Evolutionary conservation across 2,888 invertebrate genomes (phyloP), one percentile per base, ranked within the genome.

Genomic region (Opisthograptis luteolata): DNA sequence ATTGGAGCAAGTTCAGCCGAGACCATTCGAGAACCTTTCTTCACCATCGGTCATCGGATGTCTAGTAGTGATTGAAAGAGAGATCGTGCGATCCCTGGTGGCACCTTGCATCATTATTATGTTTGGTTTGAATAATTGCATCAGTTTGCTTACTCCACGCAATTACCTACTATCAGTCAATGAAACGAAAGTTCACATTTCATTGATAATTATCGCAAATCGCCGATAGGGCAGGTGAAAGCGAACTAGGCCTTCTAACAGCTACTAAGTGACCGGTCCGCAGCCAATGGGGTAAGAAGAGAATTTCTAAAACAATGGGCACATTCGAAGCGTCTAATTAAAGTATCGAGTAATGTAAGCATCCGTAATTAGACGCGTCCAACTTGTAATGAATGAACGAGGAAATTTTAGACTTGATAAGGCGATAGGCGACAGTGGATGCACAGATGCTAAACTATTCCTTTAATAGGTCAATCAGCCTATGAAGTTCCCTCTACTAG

Each of bases 291-390:
- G 35, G 43, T 44, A 36, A 36, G 19, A 10, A 7, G 30, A 36
- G 39, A 44, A 31, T 43, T 43, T 49, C 42, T 25, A 49, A 30
- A 51, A 51, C 50, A 51, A 51, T 40, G 40, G 22, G 30, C 20
- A 9, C 40, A 40, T 35, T 45, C 37, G 44, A 39, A 22, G 19
- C 30, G 22, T 34, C 50, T 40, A 51, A 51, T 51, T 44, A 51
- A 51, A 40, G 50, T 51, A 41, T 51, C 44, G 34, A 35, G 30
- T 45, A 44, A 27, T 44, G 28, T 44, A 45, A 36, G 44, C 39
- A 41, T 41, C 44, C 50, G 50, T 35, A 40, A 51, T 51, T 25
- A 45, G 50, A 51, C n/a, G 32, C 40, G 32, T 20, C 37, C 31
- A 24, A 15, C 31, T 15, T 27, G 12, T 13, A 31, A 31, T 41